A percentile compares a stretch with the other conserved stretches of the same genome.
Conservation (phyloP, 2,113 vertebrate species). For the Rhagologus leucostigma region DNA sequence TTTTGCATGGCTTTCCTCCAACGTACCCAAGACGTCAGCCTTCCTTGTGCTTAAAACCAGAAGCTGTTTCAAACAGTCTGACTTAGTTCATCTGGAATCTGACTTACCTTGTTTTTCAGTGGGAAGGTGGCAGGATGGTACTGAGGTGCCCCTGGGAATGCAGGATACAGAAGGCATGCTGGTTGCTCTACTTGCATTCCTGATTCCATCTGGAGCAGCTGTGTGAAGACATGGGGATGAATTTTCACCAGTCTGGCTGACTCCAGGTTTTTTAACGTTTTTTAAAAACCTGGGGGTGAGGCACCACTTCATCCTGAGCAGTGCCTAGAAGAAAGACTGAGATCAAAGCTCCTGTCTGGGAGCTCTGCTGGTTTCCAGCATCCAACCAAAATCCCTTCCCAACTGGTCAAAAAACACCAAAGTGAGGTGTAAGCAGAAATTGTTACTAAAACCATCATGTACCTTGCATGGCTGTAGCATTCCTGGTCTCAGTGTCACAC, state of each 20-base stretch:
- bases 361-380: not conserved
- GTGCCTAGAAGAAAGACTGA: not conserved
- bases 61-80: not conserved
- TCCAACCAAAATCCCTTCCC: not conserved
- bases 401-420: not conserved
- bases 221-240: not conserved
- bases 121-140: not conserved
- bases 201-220: not conserved
- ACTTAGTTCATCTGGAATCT: not conserved
- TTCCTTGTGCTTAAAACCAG: not conserved
- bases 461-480: not conserved
- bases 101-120: not conserved
- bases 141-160: not conserved
- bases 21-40: rapidly evolving
- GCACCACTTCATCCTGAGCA: not conserved
- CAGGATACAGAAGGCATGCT: not conserved
- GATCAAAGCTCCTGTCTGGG: not conserved
- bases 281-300: not conserved
- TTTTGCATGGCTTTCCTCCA: not conserved
- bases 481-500: not conserved
- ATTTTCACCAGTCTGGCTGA: not conserved
- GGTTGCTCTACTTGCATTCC: rapidly evolving
- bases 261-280: not conserved
- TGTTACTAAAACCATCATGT: not conserved
- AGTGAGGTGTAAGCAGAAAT: not conserved